Base-by-base conservation (phyloP, 1,140 invertebrate species). In the Parapsyche elsis region DNA sequence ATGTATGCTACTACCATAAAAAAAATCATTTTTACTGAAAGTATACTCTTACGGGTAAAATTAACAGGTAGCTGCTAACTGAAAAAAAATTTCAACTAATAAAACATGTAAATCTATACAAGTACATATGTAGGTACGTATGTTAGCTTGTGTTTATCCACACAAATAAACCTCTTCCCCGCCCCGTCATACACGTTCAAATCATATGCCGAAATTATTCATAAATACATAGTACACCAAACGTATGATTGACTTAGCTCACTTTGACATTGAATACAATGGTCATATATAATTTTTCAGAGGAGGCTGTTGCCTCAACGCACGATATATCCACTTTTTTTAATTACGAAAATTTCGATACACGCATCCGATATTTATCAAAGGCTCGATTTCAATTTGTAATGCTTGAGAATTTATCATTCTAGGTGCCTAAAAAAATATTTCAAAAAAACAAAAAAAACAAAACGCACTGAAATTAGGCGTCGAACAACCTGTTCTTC, bases 401-500 rank as follows among this genome's bases (percentile, higher is more conserved):
- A 67, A 67, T 67, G 24, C 21, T 5, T n/a, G 21, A 5, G 21
- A 67, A 67, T 67, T 67, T 67, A 67, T 67, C 64, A 67, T 67
- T 67, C 10, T 10, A 67, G 24, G 24, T 23, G 24, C 64, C 14
- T 12, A 10, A 26, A 67, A 23, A 67, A 26, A 26, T 14, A 67
- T 67, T 24, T 23, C 14, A 12, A 67, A 12, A 67, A 26, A n/a
- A n/a, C n/a, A n/a, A n/a, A n/a, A 53, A 1, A 26, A 26, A 26
- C 14, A 67, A 9, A 61, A 61, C 57, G 19, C 9, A 61, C 57
- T 61, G 7, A 67, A 67, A 67, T 67, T 30, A 21, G 64, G 21
- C 21, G 23, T 30, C 19, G 5, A 67, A 67, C 64, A 67, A 67
- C 64, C 64, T 67, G 64, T 67, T 67, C 24, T 67, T 67, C 64